Base-by-base conservation (phyloP, 2,888 invertebrate genomes). In the Epirrhoe alternata region DNA sequence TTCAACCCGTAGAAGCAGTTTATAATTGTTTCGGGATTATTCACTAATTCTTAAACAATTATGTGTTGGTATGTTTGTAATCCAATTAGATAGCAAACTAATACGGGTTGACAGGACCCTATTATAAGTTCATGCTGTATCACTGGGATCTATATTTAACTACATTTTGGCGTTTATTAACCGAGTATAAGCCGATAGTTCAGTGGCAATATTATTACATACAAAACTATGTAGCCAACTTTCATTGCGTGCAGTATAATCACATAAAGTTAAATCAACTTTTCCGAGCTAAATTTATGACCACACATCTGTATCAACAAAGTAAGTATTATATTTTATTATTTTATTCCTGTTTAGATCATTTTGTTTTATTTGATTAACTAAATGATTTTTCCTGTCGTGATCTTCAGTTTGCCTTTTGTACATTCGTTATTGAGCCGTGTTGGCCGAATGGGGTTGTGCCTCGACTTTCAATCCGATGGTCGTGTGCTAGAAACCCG, bases 121-220 rank as follows among this genome's bases (percentile, higher is more conserved):
- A 74, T 71, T 74, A 72, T 53, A 54, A 68, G 70, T 72, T 71
- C 74, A 69, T 72, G 74, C 65, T 70, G 65, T 72, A 74, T 74
- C 74, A 50, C 67, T 52, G 24, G 64, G 70, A 74, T 74, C 74
- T 70, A 56, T 74, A 64, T 72, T 69, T 72, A 66, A 66, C 63
- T 68, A 71, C 24, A 70, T 52, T 72, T 72, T 69, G 65, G 52
- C 66, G 62, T 59, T 58, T 71, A 72, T 69, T 69, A 69, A 53
- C 54, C 38, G 45, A 51, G 58, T 35, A 52, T 67, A 33, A 58
- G 53, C 61, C 61, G 16, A 53, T 67, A 64, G 68, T 53, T 54
- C 24, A 24, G 30, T 42, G 17, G 12, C 47, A 57, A 54, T 60
- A 3, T 47, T 14, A 54, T 54, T 30, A 38, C 17, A 17, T 54